Base-by-base conservation (phyloP, 2,888 invertebrate species). In the Phyllotreta cruciferae region DNA sequence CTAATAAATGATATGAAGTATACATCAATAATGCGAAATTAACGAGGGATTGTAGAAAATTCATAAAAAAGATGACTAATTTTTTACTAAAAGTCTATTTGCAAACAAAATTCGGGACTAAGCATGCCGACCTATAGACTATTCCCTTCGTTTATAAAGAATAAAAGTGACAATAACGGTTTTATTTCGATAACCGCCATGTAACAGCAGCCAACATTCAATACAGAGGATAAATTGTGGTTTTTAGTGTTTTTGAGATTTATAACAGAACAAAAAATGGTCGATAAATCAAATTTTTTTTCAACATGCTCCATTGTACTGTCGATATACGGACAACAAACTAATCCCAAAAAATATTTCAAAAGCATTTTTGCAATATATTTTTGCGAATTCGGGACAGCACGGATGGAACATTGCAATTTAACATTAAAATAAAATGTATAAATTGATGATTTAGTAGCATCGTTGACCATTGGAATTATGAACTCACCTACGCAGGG, bases 401-500 rank as follows among this genome's bases (percentile, higher is more conserved):
- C 24, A 24, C 24, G 24, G 24, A 24, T 24, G 24, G 24, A 24
- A 24, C 24, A 24, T 24, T 24, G 2, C 24, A 24, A 24, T 24
- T 24, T 24, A 24, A 24, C 24, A 24, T 24, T 24, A 24, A 24
- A 24, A 24, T 24, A 24, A 24, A 24, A 24, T 24, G 24, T 24
- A 24, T 24, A 24, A 24, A 24, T 24, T 24, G 24, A 24, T 24
- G 24, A 24, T 24, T 47, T 4, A 49, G 7, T 9, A 7, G 24
- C 37, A n/a, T 24, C 47, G 39, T 39, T 53, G 60, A 42, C 39
- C 50, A 61, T 11, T 54, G 50, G 34, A 57, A 60, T 45, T 62
- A 44, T 44, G 58, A 41, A 86, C 94, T 93, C 86, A 94, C 94
- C 94, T 81, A 94, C 91, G 83, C 95, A 95, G 62, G 94, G 94